These are phyloP conservation scores for Synanthedon formicaeformis DNA, from an alignment of 2,888 invertebrate genomes.

Conservation along the genomic window DNA sequence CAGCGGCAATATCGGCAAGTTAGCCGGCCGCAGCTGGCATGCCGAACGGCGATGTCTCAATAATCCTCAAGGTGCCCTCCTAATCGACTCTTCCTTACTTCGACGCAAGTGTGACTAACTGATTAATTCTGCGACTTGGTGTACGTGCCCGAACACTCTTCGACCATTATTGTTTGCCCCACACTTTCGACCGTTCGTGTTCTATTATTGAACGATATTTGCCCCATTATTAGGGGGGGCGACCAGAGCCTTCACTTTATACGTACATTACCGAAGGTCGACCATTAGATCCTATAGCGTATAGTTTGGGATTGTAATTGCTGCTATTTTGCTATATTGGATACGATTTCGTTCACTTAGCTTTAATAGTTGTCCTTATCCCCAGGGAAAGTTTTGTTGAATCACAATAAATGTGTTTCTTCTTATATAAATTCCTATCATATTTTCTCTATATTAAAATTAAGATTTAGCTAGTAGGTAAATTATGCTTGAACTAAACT, in stretches of 20 bases:
- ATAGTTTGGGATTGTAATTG: conserved; percentile 57
- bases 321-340: conserved; percentile 54
- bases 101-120: conserved; percentile 68
- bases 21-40: conserved; percentile 59
- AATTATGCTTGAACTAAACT: too few relatives aligned
- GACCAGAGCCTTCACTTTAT: conserved; percentile 44
- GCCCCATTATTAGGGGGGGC: conserved; percentile 48
- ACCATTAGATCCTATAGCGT: conserved; percentile 41
- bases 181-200: conserved; percentile 43
- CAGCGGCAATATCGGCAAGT: conserved; percentile 59
- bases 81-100: conserved; percentile 67
- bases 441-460: too few relatives aligned
- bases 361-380: conserved; percentile 37
- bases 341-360: conserved; percentile 40
- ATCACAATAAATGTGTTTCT: not conserved
- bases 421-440: too few relatives aligned
- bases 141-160: conserved; percentile 53
- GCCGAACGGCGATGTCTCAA: conserved; percentile 60
- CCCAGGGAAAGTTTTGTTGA: not conserved
- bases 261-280: conserved; percentile 40
- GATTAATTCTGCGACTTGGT: conserved; percentile 59
- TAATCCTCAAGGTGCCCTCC: conserved; percentile 66
- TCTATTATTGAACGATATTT: conserved; percentile 61
- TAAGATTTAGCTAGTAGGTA: too few relatives aligned
- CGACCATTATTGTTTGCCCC: conserved; percentile 53